A percentile compares a stretch with the other conserved stretches of the same genome.
Conservation (phyloP, 2,888 invertebrate genomes). For the Tetheella fluctuosa region DNA sequence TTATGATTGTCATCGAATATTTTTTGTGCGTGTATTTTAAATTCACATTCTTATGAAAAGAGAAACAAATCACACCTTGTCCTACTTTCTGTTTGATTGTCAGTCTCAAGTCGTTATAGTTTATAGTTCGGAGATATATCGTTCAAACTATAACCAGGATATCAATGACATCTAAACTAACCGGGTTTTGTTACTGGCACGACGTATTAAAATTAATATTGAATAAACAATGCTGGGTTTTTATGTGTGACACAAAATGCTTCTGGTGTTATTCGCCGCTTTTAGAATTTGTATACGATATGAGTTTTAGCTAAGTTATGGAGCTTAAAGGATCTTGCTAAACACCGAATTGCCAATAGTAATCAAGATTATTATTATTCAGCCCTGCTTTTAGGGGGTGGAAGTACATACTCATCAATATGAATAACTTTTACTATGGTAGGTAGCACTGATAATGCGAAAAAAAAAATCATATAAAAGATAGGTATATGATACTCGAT, state of each 20-base stretch:
- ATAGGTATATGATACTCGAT: too few relatives aligned
- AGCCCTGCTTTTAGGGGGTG: too few relatives aligned
- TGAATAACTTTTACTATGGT: too few relatives aligned
- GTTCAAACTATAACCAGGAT: not conserved
- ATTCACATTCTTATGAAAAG: not conserved
- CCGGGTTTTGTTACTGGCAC: conserved; percentile 7
- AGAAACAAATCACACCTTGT: not conserved
- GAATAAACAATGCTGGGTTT: not conserved
- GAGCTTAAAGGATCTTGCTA: too few relatives aligned
- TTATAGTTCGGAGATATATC: not conserved
- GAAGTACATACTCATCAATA: too few relatives aligned
- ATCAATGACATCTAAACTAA: conserved; percentile 1
- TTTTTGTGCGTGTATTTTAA: not conserved
- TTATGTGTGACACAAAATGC: not conserved
- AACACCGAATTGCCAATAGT: too few relatives aligned
- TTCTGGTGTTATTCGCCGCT: not conserved
- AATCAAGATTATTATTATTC: too few relatives aligned
- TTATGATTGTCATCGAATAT: not conserved
- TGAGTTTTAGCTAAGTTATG: not conserved
- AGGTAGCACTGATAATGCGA: too few relatives aligned
- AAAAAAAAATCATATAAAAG: too few relatives aligned
- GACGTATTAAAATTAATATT: not conserved
- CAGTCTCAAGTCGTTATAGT: not conserved
- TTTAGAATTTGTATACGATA: not conserved
- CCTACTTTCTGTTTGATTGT: not conserved